Conservation (phyloP, 2,797 vertebrate genomes). For the Geotrypetes seraphini region DNA sequence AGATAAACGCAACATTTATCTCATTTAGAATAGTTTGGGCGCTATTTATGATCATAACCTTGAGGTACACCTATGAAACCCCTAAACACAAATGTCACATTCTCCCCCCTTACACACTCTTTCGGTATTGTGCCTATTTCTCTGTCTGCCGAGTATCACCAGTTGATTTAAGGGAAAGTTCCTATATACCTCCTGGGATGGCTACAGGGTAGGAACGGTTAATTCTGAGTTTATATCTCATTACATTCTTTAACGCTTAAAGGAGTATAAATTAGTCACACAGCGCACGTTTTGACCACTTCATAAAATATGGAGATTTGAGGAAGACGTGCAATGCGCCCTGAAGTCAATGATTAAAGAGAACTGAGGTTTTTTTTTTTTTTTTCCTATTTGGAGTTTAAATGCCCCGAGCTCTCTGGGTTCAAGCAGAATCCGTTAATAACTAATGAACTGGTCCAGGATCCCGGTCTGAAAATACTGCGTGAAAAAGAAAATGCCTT, state of each 20-base stretch:
- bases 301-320: conserved; percentile 81
- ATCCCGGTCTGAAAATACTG: neutral
- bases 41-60: no score
- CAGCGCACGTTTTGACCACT: conserved; percentile 53
- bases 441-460: conserved; percentile 34
- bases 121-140: no score
- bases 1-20: no score
- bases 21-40: no score
- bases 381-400: conserved; percentile 45
- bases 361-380: conserved; percentile 51
- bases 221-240: conserved; percentile 41
- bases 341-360: conserved; percentile 72
- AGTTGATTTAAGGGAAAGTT: neutral
- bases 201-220: conserved; percentile 21
- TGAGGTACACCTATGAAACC: no score
- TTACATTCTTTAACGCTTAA: conserved; percentile 38
- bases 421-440: conserved; percentile 19
- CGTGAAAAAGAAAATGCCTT: neutral
- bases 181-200: neutral
- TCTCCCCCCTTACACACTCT: no score
- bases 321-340: conserved; percentile 73
- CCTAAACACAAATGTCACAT: no score
- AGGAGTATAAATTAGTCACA: conserved; percentile 48
- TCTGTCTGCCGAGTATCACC: no score
- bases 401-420: conserved; percentile 21